A percentile compares a stretch with the other conserved stretches of the same genome.
Evolutionary conservation across 1,140 invertebrate species (phyloP).

Genomic region (Asbolus verrucosus): DNA sequence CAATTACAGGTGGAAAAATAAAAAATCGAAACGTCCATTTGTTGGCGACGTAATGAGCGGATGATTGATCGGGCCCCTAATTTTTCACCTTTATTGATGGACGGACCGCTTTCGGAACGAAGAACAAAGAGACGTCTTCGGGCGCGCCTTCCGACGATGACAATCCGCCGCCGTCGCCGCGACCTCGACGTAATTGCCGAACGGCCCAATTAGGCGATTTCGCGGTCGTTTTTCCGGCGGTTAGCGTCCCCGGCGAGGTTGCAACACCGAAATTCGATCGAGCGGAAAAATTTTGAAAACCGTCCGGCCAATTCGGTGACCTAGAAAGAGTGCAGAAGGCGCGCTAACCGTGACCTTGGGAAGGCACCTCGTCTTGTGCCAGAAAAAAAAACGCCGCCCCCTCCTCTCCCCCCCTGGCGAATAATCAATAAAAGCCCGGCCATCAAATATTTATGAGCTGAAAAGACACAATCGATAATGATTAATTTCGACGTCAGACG

Average conservation of each 20-base stretch:
- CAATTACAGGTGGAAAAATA: neutral
- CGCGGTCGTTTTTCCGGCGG: neutral
- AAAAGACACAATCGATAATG: conserved; percentile 19
- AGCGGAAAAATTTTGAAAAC: too few species aligned
- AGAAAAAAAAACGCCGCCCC: conserved; percentile 40
- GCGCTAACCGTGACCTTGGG: conserved; percentile 26
- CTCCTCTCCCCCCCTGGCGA: neutral
- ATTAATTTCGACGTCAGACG: conserved; percentile 37
- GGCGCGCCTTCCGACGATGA: neutral
- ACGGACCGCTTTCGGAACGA: too few species aligned
- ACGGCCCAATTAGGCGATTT: neutral
- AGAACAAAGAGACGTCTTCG: too few species aligned
- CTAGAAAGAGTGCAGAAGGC: too few species aligned
- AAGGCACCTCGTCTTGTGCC: too few species aligned
- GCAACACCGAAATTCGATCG: conserved; percentile 8
- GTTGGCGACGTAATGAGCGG: neutral
- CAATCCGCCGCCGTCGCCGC: neutral
- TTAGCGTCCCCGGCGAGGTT: too few species aligned
- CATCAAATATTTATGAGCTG: conserved; percentile 13
- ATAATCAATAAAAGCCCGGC: conserved; percentile 19
- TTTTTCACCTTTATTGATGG: neutral
- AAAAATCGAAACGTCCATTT: conserved; percentile 1
- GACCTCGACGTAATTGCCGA: conserved; percentile 4
- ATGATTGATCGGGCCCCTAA: conserved; percentile 6
- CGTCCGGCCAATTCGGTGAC: neutral